These are phyloP conservation scores for Spodoptera litura DNA, from an alignment of 1,140 invertebrate species.

Conservation along the genomic window DNA sequence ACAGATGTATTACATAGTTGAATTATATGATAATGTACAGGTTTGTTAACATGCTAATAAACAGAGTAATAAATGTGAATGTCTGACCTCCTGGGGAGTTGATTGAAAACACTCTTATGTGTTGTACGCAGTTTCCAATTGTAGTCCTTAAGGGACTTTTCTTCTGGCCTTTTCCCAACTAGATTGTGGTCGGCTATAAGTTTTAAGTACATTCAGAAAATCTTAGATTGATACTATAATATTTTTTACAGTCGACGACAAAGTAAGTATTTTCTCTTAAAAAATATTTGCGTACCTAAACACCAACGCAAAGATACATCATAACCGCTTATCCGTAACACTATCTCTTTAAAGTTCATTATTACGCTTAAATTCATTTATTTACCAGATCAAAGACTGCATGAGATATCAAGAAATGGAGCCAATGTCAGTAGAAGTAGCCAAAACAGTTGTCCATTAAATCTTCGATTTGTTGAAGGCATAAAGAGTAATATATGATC, in stretches of 20 bases:
- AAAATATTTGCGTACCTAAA: no score
- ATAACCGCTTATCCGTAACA: not conserved
- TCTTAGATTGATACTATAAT: no score
- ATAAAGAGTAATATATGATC: conserved; percentile 6
- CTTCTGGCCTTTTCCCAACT: no score
- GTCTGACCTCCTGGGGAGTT: not conserved
- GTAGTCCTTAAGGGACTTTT: no score
- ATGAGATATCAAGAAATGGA: not conserved
- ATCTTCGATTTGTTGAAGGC: conserved; percentile 32
- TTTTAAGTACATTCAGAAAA: no score
- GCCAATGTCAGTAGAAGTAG: conserved; percentile 34
- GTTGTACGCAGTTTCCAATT: no score
- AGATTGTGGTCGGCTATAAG: no score
- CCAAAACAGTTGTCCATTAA: conserved; percentile 34
- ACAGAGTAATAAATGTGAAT: not conserved
- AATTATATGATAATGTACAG: not conserved
- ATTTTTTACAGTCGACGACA: no score
- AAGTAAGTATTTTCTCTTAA: no score
- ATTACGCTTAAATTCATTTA: not conserved
- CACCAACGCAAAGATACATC: no score
- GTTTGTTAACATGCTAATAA: not conserved
- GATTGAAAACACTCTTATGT: no score
- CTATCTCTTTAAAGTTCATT: not conserved
- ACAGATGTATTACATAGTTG: conserved; percentile 7
- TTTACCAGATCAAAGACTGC: conserved; percentile 32